Conservation (phyloP, 2,888 invertebrate genomes). For the Liposcelis brunnea region DNA sequence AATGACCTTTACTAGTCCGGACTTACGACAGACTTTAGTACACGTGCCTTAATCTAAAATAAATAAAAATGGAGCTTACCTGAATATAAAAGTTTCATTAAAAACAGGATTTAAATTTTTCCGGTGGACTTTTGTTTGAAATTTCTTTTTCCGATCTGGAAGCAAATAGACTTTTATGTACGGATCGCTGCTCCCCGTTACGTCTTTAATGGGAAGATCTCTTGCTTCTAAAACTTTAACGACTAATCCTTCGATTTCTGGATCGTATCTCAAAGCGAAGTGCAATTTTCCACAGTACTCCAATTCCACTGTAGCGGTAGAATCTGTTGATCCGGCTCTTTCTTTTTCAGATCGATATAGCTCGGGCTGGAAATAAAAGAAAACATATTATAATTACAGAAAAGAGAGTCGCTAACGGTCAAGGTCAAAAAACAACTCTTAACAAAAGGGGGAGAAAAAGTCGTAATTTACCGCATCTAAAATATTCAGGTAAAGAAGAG, state of each 20-base stretch:
- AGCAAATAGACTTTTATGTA: constrained; percentile 72
- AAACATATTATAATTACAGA: constrained; percentile 7
- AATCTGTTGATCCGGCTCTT: constrained; percentile 54
- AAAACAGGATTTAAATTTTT: constrained; percentile 67
- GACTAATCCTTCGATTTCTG: constrained; percentile 60
- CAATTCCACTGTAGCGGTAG: constrained; percentile 42
- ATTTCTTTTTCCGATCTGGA: constrained; percentile 72
- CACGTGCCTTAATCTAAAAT: too few relatives aligned
- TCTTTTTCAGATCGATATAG: constrained; percentile 57
- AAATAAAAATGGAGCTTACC: constrained; percentile 29
- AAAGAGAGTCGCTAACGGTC: constrained; percentile 10
- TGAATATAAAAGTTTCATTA: constrained; percentile 71
- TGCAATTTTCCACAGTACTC: constrained; percentile 65
- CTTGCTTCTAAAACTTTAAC: constrained; percentile 60
- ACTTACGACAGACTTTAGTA: too few relatives aligned
- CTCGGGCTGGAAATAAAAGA: constrained; percentile 41
- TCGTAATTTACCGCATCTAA: too few relatives aligned
- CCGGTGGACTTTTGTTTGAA: constrained; percentile 67
- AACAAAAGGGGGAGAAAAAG: too few relatives aligned
- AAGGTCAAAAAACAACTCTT: too few relatives aligned
- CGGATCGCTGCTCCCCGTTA: constrained; percentile 70
- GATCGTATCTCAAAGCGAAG: constrained; percentile 64
- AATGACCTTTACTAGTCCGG: too few relatives aligned
- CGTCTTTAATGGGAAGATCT: constrained; percentile 67
- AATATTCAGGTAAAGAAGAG: too few relatives aligned